Evolutionary conservation across 2,888 invertebrate genomes (phyloP), one percentile per base, ranked within the genome.

Genomic region (Troglohyphantes excavatus): DNA sequence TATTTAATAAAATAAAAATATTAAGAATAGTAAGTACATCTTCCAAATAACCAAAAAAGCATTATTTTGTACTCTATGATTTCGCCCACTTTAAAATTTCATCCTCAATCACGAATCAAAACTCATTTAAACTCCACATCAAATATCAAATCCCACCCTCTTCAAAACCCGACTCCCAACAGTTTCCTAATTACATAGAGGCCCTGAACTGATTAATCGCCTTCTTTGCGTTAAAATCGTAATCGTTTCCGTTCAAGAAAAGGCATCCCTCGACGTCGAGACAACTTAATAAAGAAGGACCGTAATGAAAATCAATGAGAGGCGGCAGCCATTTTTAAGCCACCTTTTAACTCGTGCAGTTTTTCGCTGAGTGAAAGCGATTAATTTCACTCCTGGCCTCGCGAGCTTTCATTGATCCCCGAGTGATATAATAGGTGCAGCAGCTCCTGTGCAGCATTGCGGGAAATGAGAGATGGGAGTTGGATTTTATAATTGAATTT

Each of bases 271-370:
- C 11, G 19, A 19, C 19, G 19, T 39, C 63, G 27, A 43, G 68
- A 81, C 27, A 67, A 68, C 73, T 63, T 75, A 84, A 75, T 75
- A 63, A 65, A 67, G 61, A 63, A 21, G 59, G 70, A 70, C 72
- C 43, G 67, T 73, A 84, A 84, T 63, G 79, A 87, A 79, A 87
- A 73, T 87, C 87, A 84, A 84, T 75, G 84, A 65, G 65, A 67
- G n/a, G 23, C 27, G 63, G 63, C 75, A 27, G 75, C 65, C 83
- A 83, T 73, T 72, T 83, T 83, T 72, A 72, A 83, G 72, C 63
- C 63, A 72, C 43, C 76, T 78, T 85, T 86, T 78, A 78, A 85
- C 65, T 76, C 21, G 23, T 59, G 53, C 39, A 11, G 21, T 27
- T 23, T 59, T 39, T 27, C 33, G n/a, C 59, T 53, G 53, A 53